Evolutionary conservation across 2,113 vertebrate species (phyloP).

Genomic region (Jacana jacana): DNA sequence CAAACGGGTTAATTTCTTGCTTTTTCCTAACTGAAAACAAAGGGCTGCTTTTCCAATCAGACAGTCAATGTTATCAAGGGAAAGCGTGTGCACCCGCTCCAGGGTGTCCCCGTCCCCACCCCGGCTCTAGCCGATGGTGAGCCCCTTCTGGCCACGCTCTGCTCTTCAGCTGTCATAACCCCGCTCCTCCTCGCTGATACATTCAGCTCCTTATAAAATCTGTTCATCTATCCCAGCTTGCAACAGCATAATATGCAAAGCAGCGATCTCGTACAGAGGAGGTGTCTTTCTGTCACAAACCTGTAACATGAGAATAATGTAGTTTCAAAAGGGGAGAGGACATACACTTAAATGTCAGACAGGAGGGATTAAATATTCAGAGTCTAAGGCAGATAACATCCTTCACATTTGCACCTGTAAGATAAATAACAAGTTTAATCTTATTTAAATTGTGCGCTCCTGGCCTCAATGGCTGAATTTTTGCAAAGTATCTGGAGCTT

Average conservation of each 20-base stretch:
- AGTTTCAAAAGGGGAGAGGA: not conserved
- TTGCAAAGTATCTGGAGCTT: not conserved
- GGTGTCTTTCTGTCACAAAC: not conserved
- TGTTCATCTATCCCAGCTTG: not conserved
- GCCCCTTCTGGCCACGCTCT: not conserved
- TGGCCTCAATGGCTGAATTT: not conserved
- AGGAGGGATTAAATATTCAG: not conserved
- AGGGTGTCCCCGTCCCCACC: not conserved
- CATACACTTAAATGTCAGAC: not conserved
- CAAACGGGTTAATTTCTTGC: not conserved
- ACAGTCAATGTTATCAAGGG: not conserved
- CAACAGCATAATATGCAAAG: not conserved
- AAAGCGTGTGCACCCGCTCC: not conserved
- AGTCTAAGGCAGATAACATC: not conserved
- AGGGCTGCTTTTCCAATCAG: not conserved
- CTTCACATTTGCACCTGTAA: not conserved
- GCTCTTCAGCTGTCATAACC: not conserved
- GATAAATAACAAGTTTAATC: not conserved
- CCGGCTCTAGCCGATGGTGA: not conserved
- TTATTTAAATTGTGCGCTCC: not conserved
- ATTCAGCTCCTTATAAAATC: not conserved
- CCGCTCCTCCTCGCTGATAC: not conserved
- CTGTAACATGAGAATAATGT: not conserved
- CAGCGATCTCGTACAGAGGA: not conserved
- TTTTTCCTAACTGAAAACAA: not conserved